Conservation (phyloP, 2,113 vertebrate genomes). For the Leuciscus idus region DNA sequence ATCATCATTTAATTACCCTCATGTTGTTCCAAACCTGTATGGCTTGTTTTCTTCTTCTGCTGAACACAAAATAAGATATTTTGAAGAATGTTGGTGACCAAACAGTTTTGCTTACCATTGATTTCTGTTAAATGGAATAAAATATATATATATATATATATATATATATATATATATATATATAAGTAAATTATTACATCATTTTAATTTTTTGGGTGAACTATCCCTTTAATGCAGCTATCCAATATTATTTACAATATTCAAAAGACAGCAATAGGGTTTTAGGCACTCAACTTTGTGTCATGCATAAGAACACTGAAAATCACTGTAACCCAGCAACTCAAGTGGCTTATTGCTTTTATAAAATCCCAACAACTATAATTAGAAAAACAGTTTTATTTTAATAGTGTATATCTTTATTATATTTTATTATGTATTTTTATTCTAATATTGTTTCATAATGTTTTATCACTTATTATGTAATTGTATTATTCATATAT, state of each 20-base stretch:
- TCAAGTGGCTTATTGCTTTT: not conserved
- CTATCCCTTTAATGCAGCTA: not conserved
- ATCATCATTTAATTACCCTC: not conserved
- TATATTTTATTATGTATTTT: not conserved
- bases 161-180: no score
- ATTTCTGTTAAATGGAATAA: not conserved
- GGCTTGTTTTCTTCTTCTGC: not conserved
- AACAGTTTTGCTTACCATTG: not conserved
- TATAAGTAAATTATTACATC: not conserved
- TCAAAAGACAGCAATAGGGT: not conserved
- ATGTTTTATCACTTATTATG: not conserved
- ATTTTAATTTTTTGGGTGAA: not conserved
- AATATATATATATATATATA: no score
- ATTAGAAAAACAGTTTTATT: not conserved
- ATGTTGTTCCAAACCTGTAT: not conserved
- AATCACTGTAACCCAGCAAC: not conserved
- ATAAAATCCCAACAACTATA: not conserved
- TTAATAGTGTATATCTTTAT: no score
- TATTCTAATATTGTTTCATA: not conserved
- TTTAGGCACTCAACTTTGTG: not conserved
- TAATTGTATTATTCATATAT: not conserved
- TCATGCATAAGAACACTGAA: not conserved
- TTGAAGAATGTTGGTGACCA: not conserved
- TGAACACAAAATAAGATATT: not conserved
- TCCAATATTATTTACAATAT: not conserved